Base-by-base conservation (phyloP, 2,797 vertebrate genomes). In the Valencia hispanica region DNA sequence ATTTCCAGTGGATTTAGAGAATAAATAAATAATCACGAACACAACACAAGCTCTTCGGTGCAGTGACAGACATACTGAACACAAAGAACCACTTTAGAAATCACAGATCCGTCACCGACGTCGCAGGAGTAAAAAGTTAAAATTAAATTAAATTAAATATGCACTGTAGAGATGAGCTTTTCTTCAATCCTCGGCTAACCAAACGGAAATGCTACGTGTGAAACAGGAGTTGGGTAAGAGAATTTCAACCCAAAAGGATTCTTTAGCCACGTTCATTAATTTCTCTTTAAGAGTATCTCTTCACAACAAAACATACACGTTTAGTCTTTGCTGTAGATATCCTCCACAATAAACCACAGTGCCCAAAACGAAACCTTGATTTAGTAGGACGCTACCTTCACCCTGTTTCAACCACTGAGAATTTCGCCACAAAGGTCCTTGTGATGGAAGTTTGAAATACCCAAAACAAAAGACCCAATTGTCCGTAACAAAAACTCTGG, bases 391-490 rank as follows among this genome's bases (percentile, higher is more conserved):
- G 30, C 50, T 74, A 50, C 22, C 50, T 55, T 36, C 14, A 51
- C 65, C 36, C 4, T 53, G 25, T 71, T 63, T 68, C 50, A 77
- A 30, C 47, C 41, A 27, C 30, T 55, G 61, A 84, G 53, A 69
- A 73, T 53, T 78, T 59, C 73, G 79, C 73, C 50, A 57, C 20
- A 18, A n/a, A 86, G 73, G 75, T 81, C 70, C 66, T 70, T 11
- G 73, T 75, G 63, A 77, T 10, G n/a, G 57, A 80, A 80, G 39
- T 66, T 51, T 36, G 48, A 79, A 88, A 83, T 80, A 84, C 79
- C 20, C 48, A 70, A 82, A 80, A 86, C 73, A 79, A 84, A 86
- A 83, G 73, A 30, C 30, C 45, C 4, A 36, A 80, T 84, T 88
- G 77, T 86, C 65, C 36, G 47, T 15, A 10, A 5, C 47, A 27